Evolutionary conservation across 2,113 vertebrate genomes (phyloP).

Genomic region (Sapajus apella): DNA sequence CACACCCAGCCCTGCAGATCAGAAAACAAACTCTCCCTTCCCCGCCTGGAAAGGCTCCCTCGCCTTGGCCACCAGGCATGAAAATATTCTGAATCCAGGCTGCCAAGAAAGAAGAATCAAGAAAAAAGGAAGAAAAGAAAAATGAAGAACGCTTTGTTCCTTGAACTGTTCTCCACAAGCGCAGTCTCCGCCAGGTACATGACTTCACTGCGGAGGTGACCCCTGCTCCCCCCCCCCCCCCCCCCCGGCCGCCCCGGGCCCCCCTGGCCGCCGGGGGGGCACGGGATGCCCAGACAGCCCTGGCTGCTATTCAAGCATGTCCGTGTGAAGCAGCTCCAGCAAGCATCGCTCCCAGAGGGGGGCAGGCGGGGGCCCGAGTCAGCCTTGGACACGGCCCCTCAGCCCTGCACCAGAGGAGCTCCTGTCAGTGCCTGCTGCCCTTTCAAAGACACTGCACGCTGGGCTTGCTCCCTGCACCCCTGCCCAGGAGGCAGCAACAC

Average conservation of each 20-base stretch:
- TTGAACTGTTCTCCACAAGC: accelerated
- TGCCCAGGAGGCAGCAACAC: background rate
- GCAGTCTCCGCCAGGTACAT: conserved; percentile 6
- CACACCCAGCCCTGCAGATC: background rate
- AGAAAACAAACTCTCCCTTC: background rate
- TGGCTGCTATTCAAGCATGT: conserved; percentile 52
- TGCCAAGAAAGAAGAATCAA: background rate
- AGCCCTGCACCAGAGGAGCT: accelerated
- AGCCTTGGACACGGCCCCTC: background rate
- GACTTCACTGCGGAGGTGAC: background rate
- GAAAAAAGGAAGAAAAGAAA: background rate
- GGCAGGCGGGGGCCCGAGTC: background rate
- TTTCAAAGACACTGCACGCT: background rate
- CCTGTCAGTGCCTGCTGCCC: background rate
- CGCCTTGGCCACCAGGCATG: background rate
- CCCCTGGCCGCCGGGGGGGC: background rate
- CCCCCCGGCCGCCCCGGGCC: background rate
- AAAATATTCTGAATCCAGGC: background rate
- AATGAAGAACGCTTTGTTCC: conserved; percentile 61
- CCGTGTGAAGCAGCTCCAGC: background rate
- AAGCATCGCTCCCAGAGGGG: background rate
- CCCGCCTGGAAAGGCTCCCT: accelerated
- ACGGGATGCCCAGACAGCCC: conserved; percentile 3
- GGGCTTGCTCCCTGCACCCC: background rate
- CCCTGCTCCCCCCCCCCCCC: background rate